A percentile compares a stretch with the other conserved stretches of the same genome.
Conservation (phyloP, 2,797 vertebrate species). For the Enteromius radiatus region DNA sequence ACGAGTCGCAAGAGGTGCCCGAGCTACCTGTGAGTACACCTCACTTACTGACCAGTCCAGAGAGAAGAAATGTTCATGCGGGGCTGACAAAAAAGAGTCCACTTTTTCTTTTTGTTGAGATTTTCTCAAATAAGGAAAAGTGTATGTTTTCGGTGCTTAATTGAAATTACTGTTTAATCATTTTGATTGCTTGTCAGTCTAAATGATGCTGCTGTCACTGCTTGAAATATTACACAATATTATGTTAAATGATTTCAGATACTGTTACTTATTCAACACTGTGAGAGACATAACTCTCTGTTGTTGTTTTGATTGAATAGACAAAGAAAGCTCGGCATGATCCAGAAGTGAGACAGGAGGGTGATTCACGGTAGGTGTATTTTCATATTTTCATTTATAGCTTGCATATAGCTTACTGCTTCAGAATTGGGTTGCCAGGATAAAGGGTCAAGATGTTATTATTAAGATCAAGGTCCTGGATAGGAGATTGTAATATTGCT, state of each 20-base stretch:
- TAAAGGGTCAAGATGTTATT: not conserved
- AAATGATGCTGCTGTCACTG: not conserved
- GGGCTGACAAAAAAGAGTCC: not conserved
- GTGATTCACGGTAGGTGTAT: slow-evolving; percentile 79
- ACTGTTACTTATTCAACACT: not conserved
- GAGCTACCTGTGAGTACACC: slow-evolving; percentile 88
- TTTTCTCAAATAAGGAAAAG: not conserved
- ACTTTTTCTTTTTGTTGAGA: not conserved
- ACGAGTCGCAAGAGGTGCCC: slow-evolving; percentile 86
- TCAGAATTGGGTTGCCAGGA: not conserved
- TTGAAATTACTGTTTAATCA: not conserved
- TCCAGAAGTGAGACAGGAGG: slow-evolving; percentile 81
- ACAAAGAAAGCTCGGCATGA: slow-evolving; percentile 90
- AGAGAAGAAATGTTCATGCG: not conserved
- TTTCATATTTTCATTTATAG: not conserved
- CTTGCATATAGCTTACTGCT: not conserved
- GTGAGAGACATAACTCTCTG: not conserved
- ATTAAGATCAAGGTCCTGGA: not conserved
- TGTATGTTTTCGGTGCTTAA: not conserved
- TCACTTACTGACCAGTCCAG: not conserved
- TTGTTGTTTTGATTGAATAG: slow-evolving; percentile 75
- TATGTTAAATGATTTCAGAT: not conserved
- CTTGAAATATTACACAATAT: not conserved
- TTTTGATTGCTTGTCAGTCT: not conserved
- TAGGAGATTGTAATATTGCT: not conserved